Percentiles rank a stretch among this genome's conserved stretches.
phyloP scores from a whole-genome alignment of 1,140 invertebrate species.

The Yoshiicerus persimilis region DNA sequence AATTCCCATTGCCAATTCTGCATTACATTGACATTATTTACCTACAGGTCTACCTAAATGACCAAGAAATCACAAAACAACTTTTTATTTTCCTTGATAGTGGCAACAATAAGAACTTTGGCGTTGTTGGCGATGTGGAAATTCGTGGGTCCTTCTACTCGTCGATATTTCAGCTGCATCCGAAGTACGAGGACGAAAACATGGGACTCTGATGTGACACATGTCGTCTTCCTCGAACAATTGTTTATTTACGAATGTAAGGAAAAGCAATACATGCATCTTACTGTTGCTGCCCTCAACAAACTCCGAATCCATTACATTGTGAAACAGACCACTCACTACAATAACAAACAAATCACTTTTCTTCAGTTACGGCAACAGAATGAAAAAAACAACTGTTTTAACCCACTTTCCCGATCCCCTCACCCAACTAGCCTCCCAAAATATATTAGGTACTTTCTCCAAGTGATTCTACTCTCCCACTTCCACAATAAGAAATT shows the following conservation, averaged over 20 bases:
- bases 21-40: not conserved
- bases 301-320: not conserved
- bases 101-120: not conserved
- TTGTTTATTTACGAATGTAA: slow-evolving; percentile 11
- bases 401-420: not conserved
- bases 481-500: too few relatives aligned
- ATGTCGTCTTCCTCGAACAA: not conserved
- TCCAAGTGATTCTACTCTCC: too few relatives aligned
- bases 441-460: not conserved
- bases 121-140: not conserved
- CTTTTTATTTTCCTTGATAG: not conserved
- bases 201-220: not conserved
- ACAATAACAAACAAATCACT: not conserved
- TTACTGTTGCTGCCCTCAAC: not conserved
- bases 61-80: not conserved
- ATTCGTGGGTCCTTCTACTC: not conserved
- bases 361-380: not conserved
- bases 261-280: not conserved
- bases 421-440: not conserved
- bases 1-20: not conserved
- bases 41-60: not conserved
- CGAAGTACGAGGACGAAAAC: not conserved
- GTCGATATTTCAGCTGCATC: not conserved
- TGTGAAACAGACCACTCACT: not conserved
- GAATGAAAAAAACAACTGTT: not conserved